Conservation (phyloP, 2,888 invertebrate species). For the Phasia obesa region DNA sequence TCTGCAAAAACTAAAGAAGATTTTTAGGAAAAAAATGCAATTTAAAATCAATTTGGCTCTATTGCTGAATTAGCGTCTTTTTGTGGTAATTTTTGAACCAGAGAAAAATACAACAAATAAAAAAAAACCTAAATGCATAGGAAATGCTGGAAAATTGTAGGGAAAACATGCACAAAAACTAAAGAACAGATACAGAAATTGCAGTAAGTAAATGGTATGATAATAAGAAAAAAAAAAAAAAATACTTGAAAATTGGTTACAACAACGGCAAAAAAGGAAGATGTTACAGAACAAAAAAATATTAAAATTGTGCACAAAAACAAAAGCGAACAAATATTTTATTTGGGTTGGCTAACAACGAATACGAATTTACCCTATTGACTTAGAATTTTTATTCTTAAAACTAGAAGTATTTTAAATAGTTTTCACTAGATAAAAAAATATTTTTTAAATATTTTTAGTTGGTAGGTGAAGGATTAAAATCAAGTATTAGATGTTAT, state of each 20-base stretch:
- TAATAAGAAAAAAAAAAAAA: slow-evolving; percentile 62
- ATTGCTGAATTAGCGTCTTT: slow-evolving; percentile 72
- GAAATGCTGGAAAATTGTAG: slow-evolving; percentile 47
- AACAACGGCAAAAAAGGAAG: slow-evolving; percentile 35
- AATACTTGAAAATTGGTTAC: slow-evolving; percentile 64
- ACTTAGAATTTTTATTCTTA: neutral
- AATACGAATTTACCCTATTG: neutral
- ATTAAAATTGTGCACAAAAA: slow-evolving; percentile 13
- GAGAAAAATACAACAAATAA: slow-evolving; percentile 4
- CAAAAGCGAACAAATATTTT: neutral
- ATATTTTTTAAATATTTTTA: too few species aligned
- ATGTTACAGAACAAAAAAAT: slow-evolving; percentile 31
- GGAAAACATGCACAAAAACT: slow-evolving; percentile 43
- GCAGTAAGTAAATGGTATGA: slow-evolving; percentile 58
- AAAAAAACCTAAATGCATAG: slow-evolving; percentile 19
- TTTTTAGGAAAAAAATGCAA: slow-evolving; percentile 58
- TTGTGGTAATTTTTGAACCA: slow-evolving; percentile 66
- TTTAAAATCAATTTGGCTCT: slow-evolving; percentile 72
- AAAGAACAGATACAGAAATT: slow-evolving; percentile 38
- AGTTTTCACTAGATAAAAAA: too few species aligned
- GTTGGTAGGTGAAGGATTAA: too few species aligned
- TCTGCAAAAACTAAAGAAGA: slow-evolving; percentile 14
- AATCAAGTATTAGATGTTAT: too few species aligned
- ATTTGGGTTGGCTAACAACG: neutral
- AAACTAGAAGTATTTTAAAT: too few species aligned